These are phyloP conservation scores for Marmota monax DNA, from an alignment of 2,113 vertebrate species.

Conservation along the genomic window DNA sequence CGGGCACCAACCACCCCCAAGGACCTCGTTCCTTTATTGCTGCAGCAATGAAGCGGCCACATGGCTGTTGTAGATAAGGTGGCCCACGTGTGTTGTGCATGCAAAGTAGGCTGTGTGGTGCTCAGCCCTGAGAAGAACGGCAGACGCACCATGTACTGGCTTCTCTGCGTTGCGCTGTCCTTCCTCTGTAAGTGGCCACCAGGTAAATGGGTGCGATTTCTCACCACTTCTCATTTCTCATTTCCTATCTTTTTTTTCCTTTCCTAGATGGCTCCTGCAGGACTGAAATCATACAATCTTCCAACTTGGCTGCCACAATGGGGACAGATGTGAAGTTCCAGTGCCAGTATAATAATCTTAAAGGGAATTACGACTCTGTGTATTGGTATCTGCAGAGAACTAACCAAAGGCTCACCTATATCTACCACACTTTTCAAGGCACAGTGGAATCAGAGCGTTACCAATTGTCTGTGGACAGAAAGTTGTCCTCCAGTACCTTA, in stretches of 20 bases:
- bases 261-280: background rate
- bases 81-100: conserved; percentile 58
- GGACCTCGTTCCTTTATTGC: conserved; percentile 77
- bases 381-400: conserved; percentile 26
- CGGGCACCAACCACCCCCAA: conserved; percentile 51
- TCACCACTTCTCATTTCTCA: background rate
- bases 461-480: background rate
- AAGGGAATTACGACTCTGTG: background rate
- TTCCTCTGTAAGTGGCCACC: conserved; percentile 30
- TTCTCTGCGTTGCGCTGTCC: background rate
- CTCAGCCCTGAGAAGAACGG: background rate
- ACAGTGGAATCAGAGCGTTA: background rate
- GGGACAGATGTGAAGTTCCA: background rate
- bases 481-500: conserved; percentile 18
- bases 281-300: background rate
- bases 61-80: conserved; percentile 77
- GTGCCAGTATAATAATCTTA: background rate
- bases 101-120: conserved; percentile 49
- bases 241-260: conserved; percentile 30
- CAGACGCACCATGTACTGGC: background rate
- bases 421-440: background rate
- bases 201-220: background rate
- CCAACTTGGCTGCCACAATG: background rate
- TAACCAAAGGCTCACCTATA: conserved; percentile 9
- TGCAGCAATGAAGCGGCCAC: conserved; percentile 64